These are phyloP conservation scores for Herpailurus yagouaroundi DNA, from an alignment of 2,113 vertebrate species.

Conservation along the genomic window DNA sequence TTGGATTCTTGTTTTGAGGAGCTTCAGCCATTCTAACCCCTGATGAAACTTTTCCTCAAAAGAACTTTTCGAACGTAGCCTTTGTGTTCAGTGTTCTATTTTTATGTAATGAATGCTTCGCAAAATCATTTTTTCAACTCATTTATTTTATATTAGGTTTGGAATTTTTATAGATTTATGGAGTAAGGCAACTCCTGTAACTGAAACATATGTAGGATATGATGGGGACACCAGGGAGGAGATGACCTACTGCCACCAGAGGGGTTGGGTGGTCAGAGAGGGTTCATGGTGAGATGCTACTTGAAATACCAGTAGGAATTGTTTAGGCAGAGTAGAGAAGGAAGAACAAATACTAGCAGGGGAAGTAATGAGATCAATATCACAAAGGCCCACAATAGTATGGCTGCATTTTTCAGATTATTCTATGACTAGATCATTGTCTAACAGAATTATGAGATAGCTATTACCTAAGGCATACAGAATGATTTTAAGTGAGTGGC, in stretches of 20 bases:
- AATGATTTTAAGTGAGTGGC: background rate
- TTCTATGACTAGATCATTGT: background rate
- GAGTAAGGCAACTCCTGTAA: background rate
- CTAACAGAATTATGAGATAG: background rate
- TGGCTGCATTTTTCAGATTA: background rate
- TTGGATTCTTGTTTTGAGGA: background rate
- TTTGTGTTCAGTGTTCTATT: background rate
- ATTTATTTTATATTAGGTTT: conserved; percentile 5
- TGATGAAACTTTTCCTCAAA: background rate
- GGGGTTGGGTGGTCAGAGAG: background rate
- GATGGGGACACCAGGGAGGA: background rate
- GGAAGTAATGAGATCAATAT: background rate
- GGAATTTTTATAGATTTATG: background rate
- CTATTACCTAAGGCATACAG: background rate
- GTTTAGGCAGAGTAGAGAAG: background rate
- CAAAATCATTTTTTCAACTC: background rate
- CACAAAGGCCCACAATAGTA: background rate
- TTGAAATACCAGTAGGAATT: background rate
- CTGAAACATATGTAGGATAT: background rate
- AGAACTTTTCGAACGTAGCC: background rate
- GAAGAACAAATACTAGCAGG: background rate
- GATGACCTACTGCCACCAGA: background rate
- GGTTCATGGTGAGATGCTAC: background rate
- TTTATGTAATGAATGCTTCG: background rate
- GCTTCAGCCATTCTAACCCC: background rate